Conservation (phyloP, 2,888 invertebrate genomes). For the Amphipoea lucens region DNA sequence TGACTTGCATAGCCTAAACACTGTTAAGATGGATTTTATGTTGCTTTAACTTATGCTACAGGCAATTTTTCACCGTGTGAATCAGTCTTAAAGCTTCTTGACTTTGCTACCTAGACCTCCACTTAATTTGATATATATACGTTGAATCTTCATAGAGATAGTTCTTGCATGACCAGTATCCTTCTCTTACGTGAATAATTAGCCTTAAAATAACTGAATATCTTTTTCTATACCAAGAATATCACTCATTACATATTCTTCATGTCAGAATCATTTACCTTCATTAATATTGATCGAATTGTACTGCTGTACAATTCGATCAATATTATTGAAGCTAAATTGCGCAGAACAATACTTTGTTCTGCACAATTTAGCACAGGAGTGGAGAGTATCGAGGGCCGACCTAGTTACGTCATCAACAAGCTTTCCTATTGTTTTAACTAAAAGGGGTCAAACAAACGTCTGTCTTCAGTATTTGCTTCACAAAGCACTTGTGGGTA, state of each 20-base stretch:
- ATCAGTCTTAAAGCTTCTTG: background rate
- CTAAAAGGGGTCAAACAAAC: background rate
- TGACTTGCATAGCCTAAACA: background rate
- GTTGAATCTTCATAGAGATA: background rate
- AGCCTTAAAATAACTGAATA: background rate
- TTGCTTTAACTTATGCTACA: background rate
- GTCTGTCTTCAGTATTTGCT: background rate
- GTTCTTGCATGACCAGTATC: background rate
- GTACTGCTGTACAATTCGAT: too few relatives aligned
- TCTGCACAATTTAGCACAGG: background rate
- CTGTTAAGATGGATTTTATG: background rate
- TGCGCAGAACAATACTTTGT: too few relatives aligned
- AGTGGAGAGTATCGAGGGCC: background rate
- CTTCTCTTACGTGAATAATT: background rate
- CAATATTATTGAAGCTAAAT: too few relatives aligned
- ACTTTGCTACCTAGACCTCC: background rate
- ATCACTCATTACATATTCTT: background rate
- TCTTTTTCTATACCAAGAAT: background rate
- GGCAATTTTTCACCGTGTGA: background rate
- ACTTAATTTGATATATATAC: background rate
- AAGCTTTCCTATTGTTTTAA: slow-evolving; percentile 8
- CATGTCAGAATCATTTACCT: background rate
- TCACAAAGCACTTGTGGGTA: background rate
- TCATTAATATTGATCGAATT: background rate
- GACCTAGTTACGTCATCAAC: background rate